Conservation (phyloP, 2,113 vertebrate species). For the Nicator chloris region DNA sequence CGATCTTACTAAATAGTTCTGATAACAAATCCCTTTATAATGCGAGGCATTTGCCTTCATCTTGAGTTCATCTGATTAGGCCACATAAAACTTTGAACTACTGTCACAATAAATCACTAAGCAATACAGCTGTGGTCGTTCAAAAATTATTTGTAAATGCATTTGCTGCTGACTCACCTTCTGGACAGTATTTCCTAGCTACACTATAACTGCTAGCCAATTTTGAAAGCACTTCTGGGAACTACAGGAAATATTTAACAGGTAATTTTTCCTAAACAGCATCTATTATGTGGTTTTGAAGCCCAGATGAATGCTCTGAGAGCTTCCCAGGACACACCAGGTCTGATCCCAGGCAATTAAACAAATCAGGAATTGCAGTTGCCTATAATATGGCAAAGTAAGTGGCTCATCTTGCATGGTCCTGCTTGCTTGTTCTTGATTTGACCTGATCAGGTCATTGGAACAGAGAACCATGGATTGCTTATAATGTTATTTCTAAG, state of each 20-base stretch:
- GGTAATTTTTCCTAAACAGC: neutral
- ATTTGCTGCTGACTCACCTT: neutral
- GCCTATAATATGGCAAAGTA: neutral
- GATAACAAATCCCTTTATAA: neutral
- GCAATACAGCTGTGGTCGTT: neutral
- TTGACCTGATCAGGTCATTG: neutral
- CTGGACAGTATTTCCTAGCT: neutral
- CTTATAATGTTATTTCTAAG: neutral
- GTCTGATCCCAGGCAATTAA: neutral
- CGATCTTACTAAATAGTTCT: neutral
- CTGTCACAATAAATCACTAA: neutral
- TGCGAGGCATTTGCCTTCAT: neutral
- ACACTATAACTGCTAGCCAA: neutral
- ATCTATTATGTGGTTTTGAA: neutral
- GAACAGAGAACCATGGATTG: neutral
- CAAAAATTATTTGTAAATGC: neutral
- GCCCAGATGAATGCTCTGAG: neutral
- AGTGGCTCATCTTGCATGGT: neutral
- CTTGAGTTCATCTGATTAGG: neutral
- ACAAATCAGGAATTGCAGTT: neutral
- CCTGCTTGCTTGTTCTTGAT: neutral
- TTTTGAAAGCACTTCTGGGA: neutral
- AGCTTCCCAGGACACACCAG: neutral
- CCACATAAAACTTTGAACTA: neutral
- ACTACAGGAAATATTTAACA: neutral